phyloP scores from a whole-genome alignment of 1,140 invertebrate species.

The Brachionus sp. region DNA sequence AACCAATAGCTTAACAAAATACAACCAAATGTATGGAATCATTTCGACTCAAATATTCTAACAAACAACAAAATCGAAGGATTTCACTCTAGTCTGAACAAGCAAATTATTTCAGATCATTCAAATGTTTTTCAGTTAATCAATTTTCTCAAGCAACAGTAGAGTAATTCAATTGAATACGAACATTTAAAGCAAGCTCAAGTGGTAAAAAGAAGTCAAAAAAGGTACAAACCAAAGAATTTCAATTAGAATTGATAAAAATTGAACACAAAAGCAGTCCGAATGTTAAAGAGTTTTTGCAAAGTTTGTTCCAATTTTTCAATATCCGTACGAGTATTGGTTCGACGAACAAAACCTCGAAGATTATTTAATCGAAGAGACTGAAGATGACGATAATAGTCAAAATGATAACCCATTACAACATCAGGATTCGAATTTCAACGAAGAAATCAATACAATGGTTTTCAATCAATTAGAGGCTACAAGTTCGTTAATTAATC shows the following conservation, averaged over 20 bases:
- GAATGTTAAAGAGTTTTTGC: neutral
- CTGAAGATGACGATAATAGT: neutral
- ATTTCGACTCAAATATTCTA: too few species aligned
- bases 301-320: neutral
- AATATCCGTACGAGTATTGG: neutral
- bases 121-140: neutral
- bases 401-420: neutral
- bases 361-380: neutral
- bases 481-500: neutral
- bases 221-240: neutral
- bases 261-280: conserved; percentile 11
- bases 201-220: neutral
- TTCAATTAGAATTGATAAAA: neutral
- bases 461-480: neutral
- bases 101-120: neutral
- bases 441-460: neutral
- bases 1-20: too few species aligned
- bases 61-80: too few species aligned
- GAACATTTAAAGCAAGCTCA: neutral
- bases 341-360: neutral
- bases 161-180: neutral
- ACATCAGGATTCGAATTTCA: too few species aligned
- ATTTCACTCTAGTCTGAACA: too few species aligned
- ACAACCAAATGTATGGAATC: too few species aligned
- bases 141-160: neutral